Base-by-base conservation (phyloP, 2,797 vertebrate species). In the Characodon lateralis region DNA sequence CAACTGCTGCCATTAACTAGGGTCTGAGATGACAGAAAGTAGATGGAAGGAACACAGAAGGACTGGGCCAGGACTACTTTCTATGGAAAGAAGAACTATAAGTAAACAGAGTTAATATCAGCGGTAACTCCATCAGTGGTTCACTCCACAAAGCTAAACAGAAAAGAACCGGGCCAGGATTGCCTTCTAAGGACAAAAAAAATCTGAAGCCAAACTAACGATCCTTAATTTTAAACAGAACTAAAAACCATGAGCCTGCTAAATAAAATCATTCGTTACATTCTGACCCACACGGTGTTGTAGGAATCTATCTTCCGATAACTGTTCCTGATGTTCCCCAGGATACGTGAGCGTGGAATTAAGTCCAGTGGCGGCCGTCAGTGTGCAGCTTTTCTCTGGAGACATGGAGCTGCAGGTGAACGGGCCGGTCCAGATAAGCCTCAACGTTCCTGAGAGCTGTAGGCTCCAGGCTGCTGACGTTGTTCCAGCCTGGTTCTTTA, bases 401-500 rank as follows among this genome's bases (percentile, higher is more conserved):
- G 95, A 95, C 78, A 87, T 87, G 14, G 95, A 97, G 82, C 31
- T 98, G 72, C 89, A 94, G 6, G 85, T 98, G 63, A 94, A 85
- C 0, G 97, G 97, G 22, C 94, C 96, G 53, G 70, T 98, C 71
- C 95, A 96, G 86, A 88, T 98, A 72, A 96, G 93, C 4, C 94
- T 98, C 76, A 95, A 96, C 9, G 77, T 98, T 72, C 82, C 94
- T 24, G 90, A 93, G 78, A 84, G 86, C 80, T 92, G 82, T 69
- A 73, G 91, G 41, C 69, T 96, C 13, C 93, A 88, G 79, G 68
- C 88, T 5, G 95, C 95, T 28, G 93, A 94, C n/a, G 89, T 92
- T 7, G 84, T 98, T 71, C 97, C 96, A 10, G 97, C 96, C 0
- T 98, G 97, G 97, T 95, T 95, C 20, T 97, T 98, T 2, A 96